Evolutionary conservation across 2,888 invertebrate genomes (phyloP).

Genomic region (Acleris laterana): DNA sequence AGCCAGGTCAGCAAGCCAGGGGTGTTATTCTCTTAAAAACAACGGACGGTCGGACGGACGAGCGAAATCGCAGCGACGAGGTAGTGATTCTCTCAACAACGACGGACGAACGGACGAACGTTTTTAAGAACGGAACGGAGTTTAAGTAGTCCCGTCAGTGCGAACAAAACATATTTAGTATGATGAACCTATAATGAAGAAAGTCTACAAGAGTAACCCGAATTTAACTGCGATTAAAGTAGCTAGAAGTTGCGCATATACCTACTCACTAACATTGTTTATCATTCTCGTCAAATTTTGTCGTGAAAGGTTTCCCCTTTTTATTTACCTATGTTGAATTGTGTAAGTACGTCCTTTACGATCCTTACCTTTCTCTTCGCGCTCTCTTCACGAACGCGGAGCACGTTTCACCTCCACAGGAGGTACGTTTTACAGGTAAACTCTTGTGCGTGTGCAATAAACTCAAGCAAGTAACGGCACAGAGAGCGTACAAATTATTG

Average conservation of each 20-base stretch:
- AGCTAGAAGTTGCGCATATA: constrained; percentile 2
- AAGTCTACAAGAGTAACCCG: too few species aligned
- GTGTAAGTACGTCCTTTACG: constrained; percentile 31
- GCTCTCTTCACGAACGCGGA: constrained; percentile 15
- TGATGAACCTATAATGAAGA: too few species aligned
- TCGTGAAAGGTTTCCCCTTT: constrained; percentile 19
- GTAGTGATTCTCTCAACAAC: too few species aligned
- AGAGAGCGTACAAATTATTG: constrained; percentile 2
- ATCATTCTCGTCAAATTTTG: constrained; percentile 20
- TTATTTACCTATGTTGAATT: constrained; percentile 33
- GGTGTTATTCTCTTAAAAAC: too few species aligned
- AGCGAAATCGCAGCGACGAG: too few species aligned
- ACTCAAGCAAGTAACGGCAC: constrained; percentile 18
- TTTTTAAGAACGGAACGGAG: too few species aligned
- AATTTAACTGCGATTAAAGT: background rate
- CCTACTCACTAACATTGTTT: constrained; percentile 7
- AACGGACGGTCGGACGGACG: too few species aligned
- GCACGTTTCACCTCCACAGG: constrained; percentile 26
- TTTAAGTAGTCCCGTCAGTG: too few species aligned
- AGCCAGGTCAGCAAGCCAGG: too few species aligned
- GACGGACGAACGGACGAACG: too few species aligned
- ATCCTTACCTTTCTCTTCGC: constrained; percentile 24
- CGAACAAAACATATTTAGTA: too few species aligned
- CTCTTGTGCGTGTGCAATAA: too few species aligned
- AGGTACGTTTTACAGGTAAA: constrained; percentile 8